These are phyloP conservation scores for Dryomyza anilis DNA, from an alignment of 2,888 invertebrate genomes.

Conservation along the genomic window DNA sequence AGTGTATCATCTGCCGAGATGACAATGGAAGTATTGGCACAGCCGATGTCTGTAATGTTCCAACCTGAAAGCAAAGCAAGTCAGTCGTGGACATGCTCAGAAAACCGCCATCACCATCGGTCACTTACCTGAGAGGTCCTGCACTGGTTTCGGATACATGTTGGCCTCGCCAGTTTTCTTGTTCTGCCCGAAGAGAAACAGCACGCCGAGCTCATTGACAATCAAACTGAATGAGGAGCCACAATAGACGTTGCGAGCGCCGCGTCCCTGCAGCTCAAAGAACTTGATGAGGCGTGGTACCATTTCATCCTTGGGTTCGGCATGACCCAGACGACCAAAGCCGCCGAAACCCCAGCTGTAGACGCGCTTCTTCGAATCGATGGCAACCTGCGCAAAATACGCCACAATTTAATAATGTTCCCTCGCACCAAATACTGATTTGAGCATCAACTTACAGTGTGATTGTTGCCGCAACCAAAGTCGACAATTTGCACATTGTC, in stretches of 20 bases:
- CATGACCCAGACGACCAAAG: conserved; percentile 90
- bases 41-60: conserved; percentile 84
- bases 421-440: too few species aligned
- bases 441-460: conserved; percentile 74
- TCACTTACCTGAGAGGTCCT: conserved; percentile 75
- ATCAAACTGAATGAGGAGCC: conserved; percentile 88
- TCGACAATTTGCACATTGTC: conserved; percentile 87
- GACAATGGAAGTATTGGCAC: conserved; percentile 82
- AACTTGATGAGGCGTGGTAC: conserved; percentile 86
- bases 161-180: conserved; percentile 94
- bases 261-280: conserved; percentile 84
- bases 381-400: too few species aligned
- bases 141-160: conserved; percentile 95
- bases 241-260: conserved; percentile 80
- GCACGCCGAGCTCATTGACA: conserved; percentile 75
- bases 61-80: conserved; percentile 67
- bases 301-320: conserved; percentile 90
- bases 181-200: conserved; percentile 86
- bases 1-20: conserved; percentile 89
- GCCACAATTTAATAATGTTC: too few species aligned
- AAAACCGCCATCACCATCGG: background rate
- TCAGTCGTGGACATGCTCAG: background rate
- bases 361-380: conserved; percentile 86
- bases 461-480: conserved; percentile 89
- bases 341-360: conserved; percentile 97